Conservation (phyloP, 1,140 invertebrate genomes). For the Maniola jurtina region DNA sequence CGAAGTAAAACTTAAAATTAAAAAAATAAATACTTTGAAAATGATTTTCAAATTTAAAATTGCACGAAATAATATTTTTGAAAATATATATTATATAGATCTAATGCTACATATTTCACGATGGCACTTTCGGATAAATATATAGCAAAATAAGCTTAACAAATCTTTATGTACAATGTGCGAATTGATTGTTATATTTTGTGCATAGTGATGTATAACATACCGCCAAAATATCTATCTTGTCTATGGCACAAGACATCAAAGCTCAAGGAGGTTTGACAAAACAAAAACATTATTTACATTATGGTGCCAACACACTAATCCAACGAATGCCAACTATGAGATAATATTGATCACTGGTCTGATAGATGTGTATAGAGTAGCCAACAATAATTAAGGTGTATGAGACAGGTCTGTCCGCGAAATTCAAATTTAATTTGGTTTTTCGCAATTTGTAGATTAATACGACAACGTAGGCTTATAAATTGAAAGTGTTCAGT, state of each 20-base stretch:
- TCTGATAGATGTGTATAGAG: too few species aligned
- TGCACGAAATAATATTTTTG: constrained; percentile 54
- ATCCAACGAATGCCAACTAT: background rate
- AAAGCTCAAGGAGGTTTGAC: constrained; percentile 57
- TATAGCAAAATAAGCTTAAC: constrained; percentile 58
- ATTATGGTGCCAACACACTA: background rate
- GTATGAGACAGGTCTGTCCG: too few species aligned
- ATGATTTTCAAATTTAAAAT: constrained; percentile 48
- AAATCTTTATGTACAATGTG: constrained; percentile 54
- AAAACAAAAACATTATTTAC: constrained; percentile 53
- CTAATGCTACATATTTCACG: constrained; percentile 41
- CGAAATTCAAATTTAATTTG: too few species aligned
- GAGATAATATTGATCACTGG: too few species aligned
- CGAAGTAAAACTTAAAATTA: constrained; percentile 58
- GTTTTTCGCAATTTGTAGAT: too few species aligned
- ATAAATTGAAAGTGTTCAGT: too few species aligned
- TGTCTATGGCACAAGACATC: constrained; percentile 72
- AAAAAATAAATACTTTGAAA: constrained; percentile 71
- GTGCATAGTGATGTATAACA: constrained; percentile 39
- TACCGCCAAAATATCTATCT: constrained; percentile 51
- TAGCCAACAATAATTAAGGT: too few species aligned
- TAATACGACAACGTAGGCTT: too few species aligned
- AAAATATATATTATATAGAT: constrained; percentile 36
- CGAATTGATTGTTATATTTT: constrained; percentile 32
- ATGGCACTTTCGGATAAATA: constrained; percentile 71